Conservation (phyloP, 2,113 vertebrate species). For the Meles meles region DNA sequence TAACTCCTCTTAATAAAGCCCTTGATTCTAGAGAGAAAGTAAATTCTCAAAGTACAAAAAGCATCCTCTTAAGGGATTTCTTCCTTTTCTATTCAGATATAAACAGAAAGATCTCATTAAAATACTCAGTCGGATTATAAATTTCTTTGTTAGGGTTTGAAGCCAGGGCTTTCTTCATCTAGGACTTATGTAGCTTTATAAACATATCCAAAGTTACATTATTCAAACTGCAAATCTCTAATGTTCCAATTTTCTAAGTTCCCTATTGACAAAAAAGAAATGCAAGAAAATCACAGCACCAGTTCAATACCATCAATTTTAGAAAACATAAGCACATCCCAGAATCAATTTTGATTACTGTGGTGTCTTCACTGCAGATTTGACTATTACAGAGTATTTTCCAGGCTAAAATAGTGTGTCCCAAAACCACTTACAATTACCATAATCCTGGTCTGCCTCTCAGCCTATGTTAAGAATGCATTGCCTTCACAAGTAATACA, state of each 20-base stretch:
- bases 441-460: background rate
- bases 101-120: slow-evolving; percentile 2
- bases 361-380: background rate
- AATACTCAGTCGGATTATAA: background rate
- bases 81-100: slow-evolving; percentile 17
- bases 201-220: slow-evolving; percentile 12
- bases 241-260: background rate
- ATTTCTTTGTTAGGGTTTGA: background rate
- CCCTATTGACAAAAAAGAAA: background rate
- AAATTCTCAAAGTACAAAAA: slow-evolving; percentile 21
- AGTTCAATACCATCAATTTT: background rate
- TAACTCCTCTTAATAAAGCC: background rate
- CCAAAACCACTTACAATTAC: background rate
- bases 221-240: background rate
- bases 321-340: background rate
- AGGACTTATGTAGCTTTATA: background rate
- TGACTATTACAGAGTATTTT: background rate
- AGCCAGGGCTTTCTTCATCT: background rate
- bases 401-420: background rate
- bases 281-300: background rate
- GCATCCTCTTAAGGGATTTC: background rate
- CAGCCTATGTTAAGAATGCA: background rate
- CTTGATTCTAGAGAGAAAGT: background rate
- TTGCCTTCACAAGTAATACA: background rate
- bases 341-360: background rate